These are phyloP conservation scores for Panulirus ornatus DNA, from an alignment of 1,140 invertebrate genomes.

Conservation along the genomic window DNA sequence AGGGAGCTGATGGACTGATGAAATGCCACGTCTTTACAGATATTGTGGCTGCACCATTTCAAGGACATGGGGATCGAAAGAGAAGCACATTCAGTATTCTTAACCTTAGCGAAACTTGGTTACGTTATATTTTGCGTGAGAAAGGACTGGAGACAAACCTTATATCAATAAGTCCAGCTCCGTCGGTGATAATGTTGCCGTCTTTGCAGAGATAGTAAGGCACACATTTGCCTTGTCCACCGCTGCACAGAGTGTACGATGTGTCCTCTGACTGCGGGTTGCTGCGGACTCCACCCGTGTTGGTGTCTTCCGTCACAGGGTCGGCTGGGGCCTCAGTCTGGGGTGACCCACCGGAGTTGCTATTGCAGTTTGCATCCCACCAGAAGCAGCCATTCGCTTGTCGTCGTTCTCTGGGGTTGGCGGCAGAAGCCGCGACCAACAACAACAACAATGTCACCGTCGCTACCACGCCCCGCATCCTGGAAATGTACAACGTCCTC, in stretches of 20 bases:
- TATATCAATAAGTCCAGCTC: slow-evolving; percentile 87
- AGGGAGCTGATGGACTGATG: too few species aligned
- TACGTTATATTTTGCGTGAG: too few species aligned
- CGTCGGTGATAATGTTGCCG: slow-evolving; percentile 84
- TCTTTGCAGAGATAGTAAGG: slow-evolving; percentile 86
- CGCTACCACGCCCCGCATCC: neutral
- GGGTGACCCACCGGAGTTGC: too few species aligned
- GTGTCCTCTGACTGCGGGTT: neutral
- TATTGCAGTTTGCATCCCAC: neutral
- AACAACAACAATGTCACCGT: neutral
- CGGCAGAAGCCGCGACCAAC: neutral
- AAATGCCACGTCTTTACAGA: too few species aligned
- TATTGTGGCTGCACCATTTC: too few species aligned
- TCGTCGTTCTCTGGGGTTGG: slow-evolving; percentile 3
- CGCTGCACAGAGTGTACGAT: neutral
- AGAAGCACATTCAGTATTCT: too few species aligned
- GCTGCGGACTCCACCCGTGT: neutral
- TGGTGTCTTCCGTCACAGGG: neutral
- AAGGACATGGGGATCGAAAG: too few species aligned
- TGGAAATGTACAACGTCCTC: neutral
- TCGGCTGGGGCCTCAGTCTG: too few species aligned
- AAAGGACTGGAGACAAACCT: slow-evolving; percentile 78
- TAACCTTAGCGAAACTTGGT: too few species aligned
- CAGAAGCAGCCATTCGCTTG: neutral
- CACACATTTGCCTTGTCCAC: slow-evolving; percentile 76